phyloP scores from a whole-genome alignment of 2,113 vertebrate genomes.

The Rhombomys opimus region DNA sequence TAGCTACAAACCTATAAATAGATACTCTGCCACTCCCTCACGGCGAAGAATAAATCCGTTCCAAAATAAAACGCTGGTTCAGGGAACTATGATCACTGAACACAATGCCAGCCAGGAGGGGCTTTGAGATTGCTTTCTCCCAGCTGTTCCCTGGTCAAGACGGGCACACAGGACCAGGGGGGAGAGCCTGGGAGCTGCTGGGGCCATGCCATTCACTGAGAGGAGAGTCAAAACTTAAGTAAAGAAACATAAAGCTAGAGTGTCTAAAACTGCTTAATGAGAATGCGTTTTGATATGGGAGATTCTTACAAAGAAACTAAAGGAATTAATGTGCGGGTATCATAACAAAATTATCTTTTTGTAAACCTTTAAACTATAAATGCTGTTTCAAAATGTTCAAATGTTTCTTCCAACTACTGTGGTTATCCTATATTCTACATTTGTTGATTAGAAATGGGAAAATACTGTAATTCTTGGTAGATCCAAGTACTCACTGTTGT shows the following conservation, averaged over 20 bases:
- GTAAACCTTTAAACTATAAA: background rate
- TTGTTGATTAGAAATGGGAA: constrained; percentile 28
- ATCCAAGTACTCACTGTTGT: background rate
- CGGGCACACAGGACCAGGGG: background rate
- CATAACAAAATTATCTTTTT: background rate
- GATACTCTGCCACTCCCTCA: background rate
- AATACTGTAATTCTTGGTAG: constrained; percentile 13
- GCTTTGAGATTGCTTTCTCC: background rate
- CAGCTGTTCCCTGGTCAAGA: background rate
- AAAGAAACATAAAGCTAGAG: background rate
- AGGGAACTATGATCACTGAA: constrained; percentile 31
- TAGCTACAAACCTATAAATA: constrained; percentile 39
- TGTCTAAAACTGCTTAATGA: background rate
- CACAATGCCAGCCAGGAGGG: background rate
- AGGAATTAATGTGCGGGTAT: constrained; percentile 27
- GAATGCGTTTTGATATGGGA: background rate
- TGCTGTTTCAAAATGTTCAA: constrained; percentile 1
- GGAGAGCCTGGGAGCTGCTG: background rate
- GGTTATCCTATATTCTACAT: background rate
- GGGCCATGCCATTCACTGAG: background rate
- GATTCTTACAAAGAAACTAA: constrained; percentile 21
- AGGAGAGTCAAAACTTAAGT: background rate
- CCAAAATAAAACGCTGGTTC: constrained; percentile 4
- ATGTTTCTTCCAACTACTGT: background rate
- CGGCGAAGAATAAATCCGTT: background rate